These are phyloP conservation scores for Catharus ustulatus DNA, from an alignment of 2,797 vertebrate species.

Conservation along the genomic window DNA sequence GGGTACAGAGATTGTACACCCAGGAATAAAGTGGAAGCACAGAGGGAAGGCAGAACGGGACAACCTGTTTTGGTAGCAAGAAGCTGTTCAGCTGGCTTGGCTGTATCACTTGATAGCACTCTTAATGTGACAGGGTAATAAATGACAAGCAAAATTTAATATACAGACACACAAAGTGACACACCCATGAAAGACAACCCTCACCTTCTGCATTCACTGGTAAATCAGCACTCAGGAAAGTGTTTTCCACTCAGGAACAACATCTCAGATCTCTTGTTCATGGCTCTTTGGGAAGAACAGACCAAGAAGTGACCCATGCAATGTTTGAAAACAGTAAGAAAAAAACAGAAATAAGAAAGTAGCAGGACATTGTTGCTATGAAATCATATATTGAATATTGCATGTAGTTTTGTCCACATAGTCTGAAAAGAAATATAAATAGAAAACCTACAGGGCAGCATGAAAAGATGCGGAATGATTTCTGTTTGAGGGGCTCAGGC, in stretches of 20 bases:
- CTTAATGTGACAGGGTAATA: not conserved
- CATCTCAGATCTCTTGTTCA: not conserved
- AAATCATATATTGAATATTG: not conserved
- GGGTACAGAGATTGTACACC: not conserved
- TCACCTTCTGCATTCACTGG: not conserved
- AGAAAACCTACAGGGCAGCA: not conserved
- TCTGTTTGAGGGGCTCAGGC: not conserved
- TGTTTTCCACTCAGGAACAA: not conserved
- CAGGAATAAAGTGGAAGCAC: not conserved
- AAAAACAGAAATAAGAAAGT: not conserved
- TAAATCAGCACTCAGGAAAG: not conserved
- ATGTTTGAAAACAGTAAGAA: not conserved
- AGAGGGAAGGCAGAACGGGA: not conserved
- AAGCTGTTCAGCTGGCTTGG: not conserved
- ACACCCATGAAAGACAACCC: not conserved
- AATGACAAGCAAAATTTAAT: not conserved
- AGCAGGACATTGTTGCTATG: not conserved
- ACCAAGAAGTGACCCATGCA: accelerated
- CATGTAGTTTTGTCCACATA: not conserved
- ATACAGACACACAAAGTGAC: not conserved
- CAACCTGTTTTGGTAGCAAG: not conserved
- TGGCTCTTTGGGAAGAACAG: not conserved
- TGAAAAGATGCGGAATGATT: not conserved
- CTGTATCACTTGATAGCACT: not conserved
- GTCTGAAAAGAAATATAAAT: not conserved